A percentile compares a stretch with the other conserved stretches of the same genome.
phyloP scores from a whole-genome alignment of 2,888 invertebrate species.

The Sinotaia quadrata region DNA sequence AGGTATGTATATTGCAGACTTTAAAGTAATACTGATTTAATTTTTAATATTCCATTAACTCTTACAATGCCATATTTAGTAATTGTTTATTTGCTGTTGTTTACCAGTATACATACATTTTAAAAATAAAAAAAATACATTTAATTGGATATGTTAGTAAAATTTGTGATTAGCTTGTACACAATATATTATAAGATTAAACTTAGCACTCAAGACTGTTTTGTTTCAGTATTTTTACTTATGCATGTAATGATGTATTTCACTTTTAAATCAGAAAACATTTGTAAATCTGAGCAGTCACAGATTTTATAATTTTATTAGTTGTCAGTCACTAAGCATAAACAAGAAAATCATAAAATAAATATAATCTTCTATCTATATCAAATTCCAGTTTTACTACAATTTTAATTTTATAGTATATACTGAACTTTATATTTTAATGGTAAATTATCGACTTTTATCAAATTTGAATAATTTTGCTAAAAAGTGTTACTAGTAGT shows the following conservation, averaged over 20 bases:
- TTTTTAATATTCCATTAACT: background rate
- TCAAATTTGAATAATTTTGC: no score
- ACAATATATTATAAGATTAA: background rate
- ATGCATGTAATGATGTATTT: background rate
- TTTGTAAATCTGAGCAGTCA: background rate
- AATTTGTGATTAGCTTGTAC: background rate
- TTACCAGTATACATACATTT: background rate
- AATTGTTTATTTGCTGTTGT: background rate
- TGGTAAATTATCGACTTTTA: no score
- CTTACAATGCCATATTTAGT: background rate
- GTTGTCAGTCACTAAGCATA: no score
- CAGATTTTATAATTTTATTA: slow-evolving; percentile 7
- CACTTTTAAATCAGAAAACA: background rate
- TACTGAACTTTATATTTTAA: no score
- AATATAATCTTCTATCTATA: no score
- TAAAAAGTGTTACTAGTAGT: no score
- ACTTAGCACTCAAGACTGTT: background rate
- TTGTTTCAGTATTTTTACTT: background rate
- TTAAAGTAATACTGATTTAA: no score
- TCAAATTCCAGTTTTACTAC: no score
- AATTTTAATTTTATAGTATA: no score
- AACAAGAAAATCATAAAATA: no score
- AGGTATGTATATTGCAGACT: background rate
- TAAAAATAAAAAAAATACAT: no score
- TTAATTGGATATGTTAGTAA: no score